Conservation (phyloP, 2,113 vertebrate genomes). For the Rousettus leschenaultii region DNA sequence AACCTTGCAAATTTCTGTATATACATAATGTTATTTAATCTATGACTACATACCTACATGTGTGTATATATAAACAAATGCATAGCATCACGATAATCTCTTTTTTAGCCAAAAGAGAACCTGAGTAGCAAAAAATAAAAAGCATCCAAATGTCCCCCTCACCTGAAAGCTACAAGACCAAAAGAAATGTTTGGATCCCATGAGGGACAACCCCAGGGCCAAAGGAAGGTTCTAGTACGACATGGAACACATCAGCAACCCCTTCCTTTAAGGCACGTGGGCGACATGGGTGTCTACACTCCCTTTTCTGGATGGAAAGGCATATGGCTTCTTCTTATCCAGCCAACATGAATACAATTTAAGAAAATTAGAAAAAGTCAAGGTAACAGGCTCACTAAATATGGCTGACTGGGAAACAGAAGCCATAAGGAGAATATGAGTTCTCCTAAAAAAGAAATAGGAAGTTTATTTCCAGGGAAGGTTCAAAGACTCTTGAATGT, state of each 20-base stretch:
- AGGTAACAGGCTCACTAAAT: slow-evolving; percentile 73
- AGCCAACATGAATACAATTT: slow-evolving; percentile 66
- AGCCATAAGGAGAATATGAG: slow-evolving; percentile 48
- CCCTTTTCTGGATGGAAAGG: slow-evolving; percentile 68
- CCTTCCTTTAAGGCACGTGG: slow-evolving; percentile 49
- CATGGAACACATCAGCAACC: slow-evolving; percentile 50
- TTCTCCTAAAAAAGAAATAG: slow-evolving; percentile 40
- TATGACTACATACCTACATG: not conserved
- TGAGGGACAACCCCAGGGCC: slow-evolving; percentile 34
- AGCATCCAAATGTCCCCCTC: not conserved
- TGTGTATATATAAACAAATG: not conserved
- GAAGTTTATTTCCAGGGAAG: slow-evolving; percentile 64
- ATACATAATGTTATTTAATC: not conserved
- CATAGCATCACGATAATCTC: not conserved
- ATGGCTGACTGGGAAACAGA: slow-evolving; percentile 70
- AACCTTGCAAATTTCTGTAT: not conserved
- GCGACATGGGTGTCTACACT: slow-evolving; percentile 55
- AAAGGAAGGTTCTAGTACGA: slow-evolving; percentile 62
- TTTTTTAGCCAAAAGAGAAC: slow-evolving; percentile 3
- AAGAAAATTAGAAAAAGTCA: slow-evolving; percentile 71
- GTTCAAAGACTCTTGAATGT: slow-evolving; percentile 46
- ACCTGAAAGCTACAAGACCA: not conserved
- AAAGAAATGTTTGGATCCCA: slow-evolving; percentile 43
- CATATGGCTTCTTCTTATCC: slow-evolving; percentile 68
- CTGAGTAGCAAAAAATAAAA: not conserved